phyloP scores from a whole-genome alignment of 2,888 invertebrate genomes.

The Ennomos quercinarius region DNA sequence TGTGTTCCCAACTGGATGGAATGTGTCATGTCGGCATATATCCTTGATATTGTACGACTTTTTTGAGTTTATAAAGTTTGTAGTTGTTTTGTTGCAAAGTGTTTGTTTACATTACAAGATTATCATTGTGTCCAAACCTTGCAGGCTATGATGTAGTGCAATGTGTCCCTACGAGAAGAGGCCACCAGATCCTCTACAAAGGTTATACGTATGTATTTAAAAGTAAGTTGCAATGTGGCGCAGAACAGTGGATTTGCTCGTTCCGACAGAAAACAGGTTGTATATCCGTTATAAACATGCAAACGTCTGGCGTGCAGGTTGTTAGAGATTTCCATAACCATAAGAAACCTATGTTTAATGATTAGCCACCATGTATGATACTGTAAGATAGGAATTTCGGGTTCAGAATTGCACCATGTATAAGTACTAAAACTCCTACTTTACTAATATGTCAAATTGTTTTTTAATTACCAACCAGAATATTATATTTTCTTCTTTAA shows the following conservation, averaged over 20 bases:
- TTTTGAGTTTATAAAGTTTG: conserved; percentile 21
- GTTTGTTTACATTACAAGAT: conserved; percentile 38
- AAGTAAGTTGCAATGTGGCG: conserved; percentile 75
- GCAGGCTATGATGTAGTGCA: conserved; percentile 77
- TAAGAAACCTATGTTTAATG: conserved; percentile 76
- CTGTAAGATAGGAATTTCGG: not conserved
- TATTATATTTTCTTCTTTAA: too few relatives aligned
- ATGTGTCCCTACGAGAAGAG: conserved; percentile 78
- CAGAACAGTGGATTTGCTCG: conserved; percentile 79
- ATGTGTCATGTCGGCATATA: conserved; percentile 36
- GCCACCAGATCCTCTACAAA: conserved; percentile 76
- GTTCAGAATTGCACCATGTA: not conserved
- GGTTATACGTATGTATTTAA: conserved; percentile 79
- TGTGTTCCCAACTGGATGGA: conserved; percentile 23
- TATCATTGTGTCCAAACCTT: conserved; percentile 43
- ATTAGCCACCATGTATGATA: conserved; percentile 38
- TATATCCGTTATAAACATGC: conserved; percentile 79
- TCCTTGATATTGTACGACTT: conserved; percentile 32
- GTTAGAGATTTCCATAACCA: conserved; percentile 79
- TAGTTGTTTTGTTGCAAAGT: conserved; percentile 24
- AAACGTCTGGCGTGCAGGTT: conserved; percentile 74
- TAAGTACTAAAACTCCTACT: not conserved
- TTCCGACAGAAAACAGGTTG: conserved; percentile 80
- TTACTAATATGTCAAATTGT: not conserved
- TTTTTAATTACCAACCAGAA: too few relatives aligned